Evolutionary conservation across 2,113 vertebrate species (phyloP), one percentile per base, ranked within the genome.

Genomic region (Mixornis gularis): DNA sequence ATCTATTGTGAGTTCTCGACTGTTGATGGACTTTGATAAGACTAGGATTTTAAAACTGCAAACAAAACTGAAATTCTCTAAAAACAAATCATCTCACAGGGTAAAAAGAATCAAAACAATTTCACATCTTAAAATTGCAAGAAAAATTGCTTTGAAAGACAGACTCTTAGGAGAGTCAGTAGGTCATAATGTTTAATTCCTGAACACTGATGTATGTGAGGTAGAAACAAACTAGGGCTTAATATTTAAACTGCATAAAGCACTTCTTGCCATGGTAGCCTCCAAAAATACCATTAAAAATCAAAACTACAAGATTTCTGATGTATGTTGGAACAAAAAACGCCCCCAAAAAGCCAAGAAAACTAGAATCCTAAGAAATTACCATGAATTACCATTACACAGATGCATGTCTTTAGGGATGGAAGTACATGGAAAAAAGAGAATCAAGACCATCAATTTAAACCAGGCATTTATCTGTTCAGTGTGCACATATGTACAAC

Each of bases 321-420:
- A 10, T 2, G 1, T 51, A 55, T 6, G 10, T 4, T 9, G 1
- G 9, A 74, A 46, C 29, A 43, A 59, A 78, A 32, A 30, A 8
- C 1, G 0, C 0, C 1, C 17, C 11, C 7, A 38, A 25, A 36
- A 43, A 14, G 25, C 43, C 17, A n/a, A 52, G 41, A 51, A 46
- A 77, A 16, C 4, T 8, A 52, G 34, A 84, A 72, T 34, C 4
- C 21, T 63, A 21, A 76, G 63, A 80, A 60, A 29, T 12, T 26
- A 14, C 9, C 3, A 19, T 13, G 6, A 70, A 70, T 7, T 48
- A 13, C 62, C 14, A 51, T 43, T 34, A 53, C 13, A 59, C 5
- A 41, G 34, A 5, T 48, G 7, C 18, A 27, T 8, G 5, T 29
- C 18, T 59, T 82, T 55, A 18, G 16, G 10, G 13, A 46, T 19